Base-by-base conservation (phyloP, 1,140 invertebrate genomes). In the Papilio polyxenes region DNA sequence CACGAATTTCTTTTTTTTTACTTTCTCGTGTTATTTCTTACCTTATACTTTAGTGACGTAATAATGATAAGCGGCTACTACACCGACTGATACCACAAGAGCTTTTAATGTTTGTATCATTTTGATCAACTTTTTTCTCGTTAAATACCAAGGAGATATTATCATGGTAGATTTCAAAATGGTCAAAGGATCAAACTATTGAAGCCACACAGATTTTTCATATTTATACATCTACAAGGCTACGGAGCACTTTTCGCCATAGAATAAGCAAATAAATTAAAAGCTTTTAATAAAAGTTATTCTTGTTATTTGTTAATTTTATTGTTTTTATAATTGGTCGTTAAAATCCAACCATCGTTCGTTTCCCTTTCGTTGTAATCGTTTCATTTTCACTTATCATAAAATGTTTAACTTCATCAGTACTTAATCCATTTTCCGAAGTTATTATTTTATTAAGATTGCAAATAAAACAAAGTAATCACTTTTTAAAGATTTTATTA, bases 61-160 rank as follows among this genome's bases (percentile, higher is more conserved):
- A 81, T 85, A 89, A 83, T 90, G 85, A 77, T 90, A 89, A 13
- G 86, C 87, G 13, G 86, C 85, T 0, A 87, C 82, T 9, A 87
- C 85, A 0, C 83, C 74, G 10, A 89, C 77, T 48, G 87, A 84
- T 72, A 89, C 83, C 11, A 84, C 56, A 20, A 88, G 37, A 53
- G 84, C 82, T 82, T 88, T 89, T 62, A 84, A 23, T 17, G 83
- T 83, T 81, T 85, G 81, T 62, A 83, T 81, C 88, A 89, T 89
- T 76, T 81, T 49, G 9, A 53, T 62, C 81, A 51, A 17, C 62
- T 81, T 23, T 75, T 44, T 59, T 4, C 31, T 75, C 56, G 59
- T 72, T 40, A 72, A 72, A 72, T 72, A 72, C 65, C 23, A 37
- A 15, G 65, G 65, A 13, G 31, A 72, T 6, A 72, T 0, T 72